These are phyloP conservation scores for Donacobius atricapilla DNA, from an alignment of 2,113 vertebrate genomes.

Conservation along the genomic window DNA sequence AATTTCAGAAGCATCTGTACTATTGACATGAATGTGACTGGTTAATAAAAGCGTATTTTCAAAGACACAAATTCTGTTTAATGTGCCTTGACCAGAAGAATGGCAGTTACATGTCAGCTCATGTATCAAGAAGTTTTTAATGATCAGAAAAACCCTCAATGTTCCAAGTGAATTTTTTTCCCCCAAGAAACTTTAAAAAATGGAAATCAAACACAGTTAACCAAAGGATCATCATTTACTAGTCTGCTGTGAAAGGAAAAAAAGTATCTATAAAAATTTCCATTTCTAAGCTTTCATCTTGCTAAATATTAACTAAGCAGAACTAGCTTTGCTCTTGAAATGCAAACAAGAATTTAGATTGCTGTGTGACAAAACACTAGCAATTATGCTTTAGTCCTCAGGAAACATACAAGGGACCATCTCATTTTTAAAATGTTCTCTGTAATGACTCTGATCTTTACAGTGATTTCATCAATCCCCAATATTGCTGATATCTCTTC, in stretches of 20 bases:
- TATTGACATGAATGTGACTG: neutral
- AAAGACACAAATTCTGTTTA: neutral
- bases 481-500: neutral
- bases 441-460: neutral
- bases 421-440: neutral
- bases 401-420: neutral
- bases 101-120: neutral
- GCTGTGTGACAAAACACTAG: neutral
- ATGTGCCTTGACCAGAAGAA: neutral
- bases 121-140: neutral
- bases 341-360: neutral
- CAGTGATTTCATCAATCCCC: neutral
- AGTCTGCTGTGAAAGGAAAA: neutral
- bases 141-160: neutral
- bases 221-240: neutral
- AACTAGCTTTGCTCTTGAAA: neutral
- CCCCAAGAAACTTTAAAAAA: neutral
- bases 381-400: neutral
- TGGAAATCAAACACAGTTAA: neutral
- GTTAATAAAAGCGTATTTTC: neutral
- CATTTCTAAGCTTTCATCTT: neutral
- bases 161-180: neutral
- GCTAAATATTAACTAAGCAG: slow-evolving; percentile 1
- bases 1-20: neutral
- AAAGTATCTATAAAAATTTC: neutral